Evolutionary conservation across 2,888 invertebrate species (phyloP).

Genomic region (Capitulum mitella): DNA sequence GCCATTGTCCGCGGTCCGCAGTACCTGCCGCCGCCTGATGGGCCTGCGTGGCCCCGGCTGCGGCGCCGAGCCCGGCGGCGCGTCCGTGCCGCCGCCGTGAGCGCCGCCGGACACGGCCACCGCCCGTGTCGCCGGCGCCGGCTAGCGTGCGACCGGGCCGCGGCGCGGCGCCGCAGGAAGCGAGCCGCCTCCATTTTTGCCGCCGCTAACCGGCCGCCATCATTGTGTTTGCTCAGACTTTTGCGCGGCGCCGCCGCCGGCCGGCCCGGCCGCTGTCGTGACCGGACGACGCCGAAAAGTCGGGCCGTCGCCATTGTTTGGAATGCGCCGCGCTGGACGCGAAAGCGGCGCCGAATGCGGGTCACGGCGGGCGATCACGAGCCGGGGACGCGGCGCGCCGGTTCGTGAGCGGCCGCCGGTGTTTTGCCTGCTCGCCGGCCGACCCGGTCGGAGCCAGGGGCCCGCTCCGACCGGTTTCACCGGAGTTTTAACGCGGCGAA

Average conservation of each 20-base stretch:
- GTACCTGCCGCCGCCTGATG: background rate
- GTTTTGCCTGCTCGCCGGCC: background rate
- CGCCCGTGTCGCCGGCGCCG: background rate
- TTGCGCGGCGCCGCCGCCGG: constrained; percentile 16
- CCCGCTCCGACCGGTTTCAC: no score
- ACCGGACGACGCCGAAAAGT: background rate
- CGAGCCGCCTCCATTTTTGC: background rate
- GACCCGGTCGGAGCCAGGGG: no score
- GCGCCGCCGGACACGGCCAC: background rate
- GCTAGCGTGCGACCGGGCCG: background rate
- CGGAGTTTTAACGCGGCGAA: no score
- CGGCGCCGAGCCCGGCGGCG: background rate
- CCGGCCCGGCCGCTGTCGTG: background rate
- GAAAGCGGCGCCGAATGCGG: background rate
- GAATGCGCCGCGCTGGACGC: background rate
- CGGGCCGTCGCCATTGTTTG: constrained; percentile 7
- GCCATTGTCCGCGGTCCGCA: background rate
- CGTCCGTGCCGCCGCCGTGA: background rate
- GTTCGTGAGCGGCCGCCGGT: background rate
- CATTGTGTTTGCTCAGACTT: constrained; percentile 22
- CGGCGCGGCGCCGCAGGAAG: no score
- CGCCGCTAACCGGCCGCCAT: constrained; percentile 17
- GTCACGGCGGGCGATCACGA: background rate
- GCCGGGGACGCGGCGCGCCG: background rate
- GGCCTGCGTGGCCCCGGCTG: no score